Evolutionary conservation across 2,888 invertebrate genomes (phyloP).

Genomic region (Adineta ricciae): DNA sequence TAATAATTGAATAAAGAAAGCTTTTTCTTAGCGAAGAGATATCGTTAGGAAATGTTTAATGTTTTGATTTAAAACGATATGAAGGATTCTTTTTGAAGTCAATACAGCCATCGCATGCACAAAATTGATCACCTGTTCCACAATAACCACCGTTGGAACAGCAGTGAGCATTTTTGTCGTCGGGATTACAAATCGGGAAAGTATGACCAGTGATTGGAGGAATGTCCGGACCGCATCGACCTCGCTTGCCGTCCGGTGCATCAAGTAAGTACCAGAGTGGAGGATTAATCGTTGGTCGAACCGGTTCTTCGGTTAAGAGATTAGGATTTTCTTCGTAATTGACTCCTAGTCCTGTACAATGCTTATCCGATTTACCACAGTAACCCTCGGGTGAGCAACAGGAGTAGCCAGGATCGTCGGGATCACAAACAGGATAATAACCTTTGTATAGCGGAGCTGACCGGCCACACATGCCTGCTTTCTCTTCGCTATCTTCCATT

Average conservation of each 20-base stretch:
- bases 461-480: slow-evolving; percentile 39
- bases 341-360: slow-evolving; percentile 42
- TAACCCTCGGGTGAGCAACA: slow-evolving; percentile 43
- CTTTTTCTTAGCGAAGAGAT: too few species aligned
- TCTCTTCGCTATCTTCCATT: slow-evolving; percentile 39
- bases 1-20: too few species aligned
- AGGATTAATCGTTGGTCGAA: slow-evolving; percentile 35
- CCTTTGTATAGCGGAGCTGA: slow-evolving; percentile 43
- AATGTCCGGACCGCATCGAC: background rate
- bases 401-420: slow-evolving; percentile 42
- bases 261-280: slow-evolving; percentile 35
- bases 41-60: too few species aligned
- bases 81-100: too few species aligned
- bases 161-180: too few species aligned
- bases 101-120: too few species aligned
- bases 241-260: background rate
- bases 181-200: too few species aligned
- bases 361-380: slow-evolving; percentile 42
- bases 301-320: slow-evolving; percentile 39
- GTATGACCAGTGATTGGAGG: background rate
- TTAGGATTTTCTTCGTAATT: slow-evolving; percentile 40
- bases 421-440: slow-evolving; percentile 44
- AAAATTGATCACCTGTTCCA: too few species aligned
- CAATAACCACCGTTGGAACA: too few species aligned
- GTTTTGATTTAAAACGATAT: too few species aligned